Conservation (phyloP, 2,888 invertebrate species). For the Acheta domesticus region DNA sequence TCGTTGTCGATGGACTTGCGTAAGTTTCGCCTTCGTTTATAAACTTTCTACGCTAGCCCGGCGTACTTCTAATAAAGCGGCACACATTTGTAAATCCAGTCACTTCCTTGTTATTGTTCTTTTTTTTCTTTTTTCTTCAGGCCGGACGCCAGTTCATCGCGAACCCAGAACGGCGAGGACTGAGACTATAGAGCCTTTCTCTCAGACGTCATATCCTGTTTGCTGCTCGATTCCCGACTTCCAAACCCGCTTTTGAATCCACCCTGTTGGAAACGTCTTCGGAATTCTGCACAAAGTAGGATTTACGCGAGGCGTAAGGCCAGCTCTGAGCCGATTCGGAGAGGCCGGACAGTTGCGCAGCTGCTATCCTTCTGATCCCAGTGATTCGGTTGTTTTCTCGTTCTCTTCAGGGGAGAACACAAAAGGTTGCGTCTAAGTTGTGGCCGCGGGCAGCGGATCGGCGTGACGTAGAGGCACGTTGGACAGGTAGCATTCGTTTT, state of each 20-base stretch:
- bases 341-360: background rate
- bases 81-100: background rate
- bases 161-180: background rate
- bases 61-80: background rate
- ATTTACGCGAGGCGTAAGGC: constrained; percentile 2
- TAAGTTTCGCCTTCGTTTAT: too few species aligned
- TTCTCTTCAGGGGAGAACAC: too few species aligned
- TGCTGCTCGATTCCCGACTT: constrained; percentile 10
- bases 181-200: background rate
- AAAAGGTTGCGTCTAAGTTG: too few species aligned
- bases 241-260: constrained; percentile 1
- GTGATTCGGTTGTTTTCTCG: too few species aligned
- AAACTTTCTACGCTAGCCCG: too few species aligned
- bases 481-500: too few species aligned
- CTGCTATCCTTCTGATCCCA: too few species aligned
- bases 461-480: too few species aligned
- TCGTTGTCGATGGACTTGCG: too few species aligned
- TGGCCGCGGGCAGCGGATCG: too few species aligned
- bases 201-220: constrained; percentile 18
- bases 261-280: constrained; percentile 5
- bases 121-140: background rate
- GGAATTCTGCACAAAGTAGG: constrained; percentile 6
- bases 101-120: background rate
- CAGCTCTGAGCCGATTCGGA: background rate
- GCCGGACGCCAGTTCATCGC: too few species aligned